Base-by-base conservation (phyloP, 2,113 vertebrate genomes). In the Crotophaga sulcirostris region DNA sequence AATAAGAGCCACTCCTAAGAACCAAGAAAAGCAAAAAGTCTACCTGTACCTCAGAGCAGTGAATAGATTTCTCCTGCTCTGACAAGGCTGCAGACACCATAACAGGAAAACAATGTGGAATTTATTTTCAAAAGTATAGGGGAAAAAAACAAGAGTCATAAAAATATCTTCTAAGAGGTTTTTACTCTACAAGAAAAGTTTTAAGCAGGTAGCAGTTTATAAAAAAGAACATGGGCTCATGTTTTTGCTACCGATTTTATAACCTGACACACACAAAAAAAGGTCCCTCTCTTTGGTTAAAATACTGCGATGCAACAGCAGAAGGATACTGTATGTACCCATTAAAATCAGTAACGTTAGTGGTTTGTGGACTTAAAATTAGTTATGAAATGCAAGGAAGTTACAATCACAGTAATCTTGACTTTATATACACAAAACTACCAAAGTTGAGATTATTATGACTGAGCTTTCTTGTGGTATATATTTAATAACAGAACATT, bases 181-280 rank as follows among this genome's bases (percentile, higher is more conserved):
- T 89, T 79, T 44, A 73, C 36, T n/a, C 10, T 11, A 73, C 47
- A 31, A 72, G 76, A 73, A 81, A 54, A 5, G 4, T 17, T 34
- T 87, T 63, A 72, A 89, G 70, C 13, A 45, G 13, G 29, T 24
- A 89, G 16, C 3, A 28, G 24, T 3, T 42, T 34, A 70, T 38
- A 68, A 63, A 78, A 95, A 56, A 45, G 25, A 89, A 24, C 1
- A 7, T 34, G 33, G 20, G 12, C 40, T 79, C n/a, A 17, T 56
- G 70, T 56, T 95, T 95, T 60, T 56, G 26, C 40, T 76, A 56
- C 20, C 42, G 17, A 66, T 72, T 90, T 93, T 79, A 83, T 17
- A 66, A 73, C 13, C 9, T 33, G 13, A 34, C 73, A 94, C 81
- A 80, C n/a, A n/a, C n/a, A n/a, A 33, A 76, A 78, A 42, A 59